Evolutionary conservation across 1,140 invertebrate genomes (phyloP), one percentile per base, ranked within the genome.

Genomic region (Dendrolimus punctatus): DNA sequence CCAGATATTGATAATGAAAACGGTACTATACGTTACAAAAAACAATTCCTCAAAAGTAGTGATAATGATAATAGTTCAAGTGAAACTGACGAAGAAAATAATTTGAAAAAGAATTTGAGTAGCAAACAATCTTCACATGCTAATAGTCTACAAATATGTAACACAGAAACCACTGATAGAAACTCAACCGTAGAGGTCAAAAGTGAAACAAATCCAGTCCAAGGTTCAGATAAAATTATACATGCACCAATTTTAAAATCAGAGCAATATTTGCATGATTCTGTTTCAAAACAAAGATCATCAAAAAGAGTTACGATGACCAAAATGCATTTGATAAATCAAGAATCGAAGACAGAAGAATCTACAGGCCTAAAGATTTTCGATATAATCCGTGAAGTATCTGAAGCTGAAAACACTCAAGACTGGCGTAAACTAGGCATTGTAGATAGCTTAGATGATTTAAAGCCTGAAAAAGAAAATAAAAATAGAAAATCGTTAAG

Each of bases 291-390:
- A 37, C 55, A 64, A 49, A 67, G 63, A 53, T 64, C 64, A 36
- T 64, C 57, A n/a, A 83, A 76, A 60, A 70, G 69, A 64, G 77
- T 80, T 9, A 78, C 71, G n/a, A 67, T 76, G 71, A 75, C 71
- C 4, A 67, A 61, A 40, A 51, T 68, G 38, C 39, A 65, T 43
- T 56, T 52, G 40, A 76, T 68, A 61, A 58, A 65, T 9, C 45
- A 60, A 6, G 73, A 67, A 41, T 67, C 68, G 7, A 52, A 62
- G 40, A 43, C 56, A 41, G 52, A 67, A 55, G 58, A 53, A 10
- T 60, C 38, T 46, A 23, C 23, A 23, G 23, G 23, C 23, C 51
- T 38, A 46, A 66, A 71, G 46, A 52, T 77, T 52, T 85, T 72
- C 55, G 71, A 80, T 55, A 72, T 68, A 55, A 58, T 78, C 40